Evolutionary conservation across 2,797 vertebrate species (phyloP).

Genomic region (Phataginus tetradactyla): DNA sequence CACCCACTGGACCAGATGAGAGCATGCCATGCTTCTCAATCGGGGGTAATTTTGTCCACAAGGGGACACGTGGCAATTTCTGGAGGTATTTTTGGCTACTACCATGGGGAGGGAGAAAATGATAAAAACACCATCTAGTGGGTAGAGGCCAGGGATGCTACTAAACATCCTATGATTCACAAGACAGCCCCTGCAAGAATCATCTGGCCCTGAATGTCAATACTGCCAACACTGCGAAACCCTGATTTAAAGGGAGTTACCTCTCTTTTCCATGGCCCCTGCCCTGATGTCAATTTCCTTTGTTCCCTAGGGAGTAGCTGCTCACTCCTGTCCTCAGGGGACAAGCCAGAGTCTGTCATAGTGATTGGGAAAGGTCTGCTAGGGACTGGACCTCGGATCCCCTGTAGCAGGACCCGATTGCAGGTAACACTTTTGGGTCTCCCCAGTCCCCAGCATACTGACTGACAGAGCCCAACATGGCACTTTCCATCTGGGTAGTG

Average conservation of each 20-base stretch:
- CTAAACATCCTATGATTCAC: not conserved
- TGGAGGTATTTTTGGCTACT: conserved; percentile 1
- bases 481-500: not conserved
- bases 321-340: conserved; percentile 73
- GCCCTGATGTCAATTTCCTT: conserved; percentile 50
- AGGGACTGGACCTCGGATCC: conserved; percentile 61
- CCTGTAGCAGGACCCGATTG: conserved; percentile 62
- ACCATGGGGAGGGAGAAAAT: not conserved
- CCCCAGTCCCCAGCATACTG: not conserved
- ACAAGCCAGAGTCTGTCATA: conserved; percentile 79
- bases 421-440: conserved; percentile 82
- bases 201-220: not conserved
- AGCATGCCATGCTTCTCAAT: not conserved
- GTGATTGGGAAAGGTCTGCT: conserved; percentile 80
- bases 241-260: not conserved
- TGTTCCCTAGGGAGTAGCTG: conserved; percentile 73
- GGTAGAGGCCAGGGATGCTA: not conserved
- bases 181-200: not conserved
- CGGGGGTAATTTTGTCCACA: not conserved
- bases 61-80: not conserved
- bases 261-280: not conserved
- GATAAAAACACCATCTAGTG: not conserved
- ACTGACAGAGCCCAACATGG: conserved; percentile 30
- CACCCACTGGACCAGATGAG: not conserved
- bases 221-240: not conserved